Evolutionary conservation across 2,113 vertebrate species (phyloP), one percentile per base, ranked within the genome.

Genomic region (Spea bombifrons): DNA sequence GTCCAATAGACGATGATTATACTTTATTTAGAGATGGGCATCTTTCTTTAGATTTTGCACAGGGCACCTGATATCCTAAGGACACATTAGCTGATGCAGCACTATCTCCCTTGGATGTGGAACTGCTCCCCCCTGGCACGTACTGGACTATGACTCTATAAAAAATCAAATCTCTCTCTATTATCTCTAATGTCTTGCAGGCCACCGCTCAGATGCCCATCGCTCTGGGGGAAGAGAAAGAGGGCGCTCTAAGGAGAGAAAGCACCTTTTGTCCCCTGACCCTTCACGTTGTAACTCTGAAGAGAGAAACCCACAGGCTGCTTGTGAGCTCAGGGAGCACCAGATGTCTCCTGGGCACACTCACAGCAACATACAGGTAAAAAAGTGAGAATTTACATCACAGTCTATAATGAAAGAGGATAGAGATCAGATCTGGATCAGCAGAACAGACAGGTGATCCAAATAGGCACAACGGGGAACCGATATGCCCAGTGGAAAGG

Each of bases 261-360:
- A 95, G 82, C 97, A 97, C 76, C 92, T 99, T 70, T 90, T 99
- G 78, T 99, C 97, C 66, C 97, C 97, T 0, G 97, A 99, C 7
- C 92, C 95, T 75, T 98, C 97, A 12, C 95, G 96, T 77, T 98
- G 97, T 83, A 98, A 96, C 86, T 98, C 97, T 0, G 96, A 98
- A 85, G 96, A 99, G 83, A 91, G 96, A 77, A 96, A 93, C 75
- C 89, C 88, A 50, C 91, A 90, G 82, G 89, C 88, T 0, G 93
- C 91, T 0, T 92, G 95, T 8, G 92, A 93, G 17, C 94, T 95
- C 0, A 90, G 88, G 0, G 94, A 98, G 79, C 90, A 89, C 73
- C 91, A 59, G 0, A 88, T 84, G 78, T 96, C 96, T 78, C 78
- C 78, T 61, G 63, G 45, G 52, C 78, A 80, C n/a, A 71, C 66